phyloP scores from a whole-genome alignment of 1,140 invertebrate genomes.

The Ceratosolen solmsi region DNA sequence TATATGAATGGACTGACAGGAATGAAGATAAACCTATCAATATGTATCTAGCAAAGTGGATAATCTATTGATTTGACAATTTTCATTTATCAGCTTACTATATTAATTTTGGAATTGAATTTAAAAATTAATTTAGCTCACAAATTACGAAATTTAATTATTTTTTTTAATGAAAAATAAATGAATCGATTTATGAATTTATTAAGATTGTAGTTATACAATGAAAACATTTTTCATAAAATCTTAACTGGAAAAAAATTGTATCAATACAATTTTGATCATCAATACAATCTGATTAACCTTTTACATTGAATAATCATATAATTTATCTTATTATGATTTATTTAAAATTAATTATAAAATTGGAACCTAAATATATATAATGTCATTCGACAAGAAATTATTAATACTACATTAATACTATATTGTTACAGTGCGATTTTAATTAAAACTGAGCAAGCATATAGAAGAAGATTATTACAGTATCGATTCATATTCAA shows the following conservation, averaged over 20 bases:
- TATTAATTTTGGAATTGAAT: neutral
- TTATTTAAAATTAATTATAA: too few species aligned
- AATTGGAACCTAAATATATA: too few species aligned
- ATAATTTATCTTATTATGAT: too few species aligned
- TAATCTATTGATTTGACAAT: neutral
- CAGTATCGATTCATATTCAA: too few species aligned
- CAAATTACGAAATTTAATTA: neutral
- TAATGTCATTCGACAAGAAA: too few species aligned
- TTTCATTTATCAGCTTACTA: neutral
- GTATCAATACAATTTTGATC: too few species aligned
- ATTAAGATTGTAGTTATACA: neutral
- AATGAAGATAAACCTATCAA: neutral
- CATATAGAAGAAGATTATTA: too few species aligned
- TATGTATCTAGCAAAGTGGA: neutral
- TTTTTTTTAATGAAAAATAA: neutral
- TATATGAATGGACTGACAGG: neutral
- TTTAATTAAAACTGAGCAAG: too few species aligned
- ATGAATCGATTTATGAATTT: neutral
- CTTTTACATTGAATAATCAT: too few species aligned
- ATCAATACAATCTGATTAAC: too few species aligned
- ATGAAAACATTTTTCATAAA: neutral
- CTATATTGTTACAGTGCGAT: too few species aligned
- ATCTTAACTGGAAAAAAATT: neutral
- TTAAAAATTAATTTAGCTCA: neutral
- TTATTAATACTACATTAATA: too few species aligned